A percentile compares a stretch with the other conserved stretches of the same genome.
phyloP scores from a whole-genome alignment of 2,888 invertebrate genomes.

The Dynastes hyllus region DNA sequence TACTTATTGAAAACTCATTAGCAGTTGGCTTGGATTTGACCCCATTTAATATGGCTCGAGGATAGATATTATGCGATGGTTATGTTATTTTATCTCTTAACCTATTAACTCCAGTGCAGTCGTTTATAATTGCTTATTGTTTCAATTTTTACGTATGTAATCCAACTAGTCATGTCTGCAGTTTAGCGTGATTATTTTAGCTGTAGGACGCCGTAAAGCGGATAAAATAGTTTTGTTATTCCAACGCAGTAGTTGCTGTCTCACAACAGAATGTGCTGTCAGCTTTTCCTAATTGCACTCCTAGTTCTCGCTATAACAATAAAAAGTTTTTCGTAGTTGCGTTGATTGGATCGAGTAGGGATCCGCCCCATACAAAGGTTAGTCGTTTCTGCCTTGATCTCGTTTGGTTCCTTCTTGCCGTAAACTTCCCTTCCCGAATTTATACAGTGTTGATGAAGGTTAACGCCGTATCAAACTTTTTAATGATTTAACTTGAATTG shows the following conservation, averaged over 20 bases:
- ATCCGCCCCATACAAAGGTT: slow-evolving; percentile 7
- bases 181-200: slow-evolving; percentile 24
- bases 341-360: slow-evolving; percentile 62
- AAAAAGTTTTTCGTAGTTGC: slow-evolving; percentile 63
- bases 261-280: slow-evolving; percentile 56
- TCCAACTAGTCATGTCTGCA: background rate
- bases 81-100: too few relatives aligned
- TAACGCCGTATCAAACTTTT: slow-evolving; percentile 46
- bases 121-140: background rate
- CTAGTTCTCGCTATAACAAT: slow-evolving; percentile 63
- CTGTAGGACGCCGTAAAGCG: slow-evolving; percentile 30
- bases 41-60: too few relatives aligned
- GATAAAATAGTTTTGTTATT: slow-evolving; percentile 36
- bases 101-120: too few relatives aligned
- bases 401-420: slow-evolving; percentile 33
- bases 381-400: slow-evolving; percentile 26
- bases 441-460: slow-evolving; percentile 44
- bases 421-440: slow-evolving; percentile 44
- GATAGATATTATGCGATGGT: too few relatives aligned
- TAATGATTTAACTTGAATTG: slow-evolving; percentile 47
- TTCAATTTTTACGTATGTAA: slow-evolving; percentile 16
- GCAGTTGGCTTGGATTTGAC: too few relatives aligned
- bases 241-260: slow-evolving; percentile 21
- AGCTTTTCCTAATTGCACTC: slow-evolving; percentile 58
- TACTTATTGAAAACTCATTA: too few relatives aligned